phyloP scores from a whole-genome alignment of 2,888 invertebrate species.

The Shargacucullia verbasci region DNA sequence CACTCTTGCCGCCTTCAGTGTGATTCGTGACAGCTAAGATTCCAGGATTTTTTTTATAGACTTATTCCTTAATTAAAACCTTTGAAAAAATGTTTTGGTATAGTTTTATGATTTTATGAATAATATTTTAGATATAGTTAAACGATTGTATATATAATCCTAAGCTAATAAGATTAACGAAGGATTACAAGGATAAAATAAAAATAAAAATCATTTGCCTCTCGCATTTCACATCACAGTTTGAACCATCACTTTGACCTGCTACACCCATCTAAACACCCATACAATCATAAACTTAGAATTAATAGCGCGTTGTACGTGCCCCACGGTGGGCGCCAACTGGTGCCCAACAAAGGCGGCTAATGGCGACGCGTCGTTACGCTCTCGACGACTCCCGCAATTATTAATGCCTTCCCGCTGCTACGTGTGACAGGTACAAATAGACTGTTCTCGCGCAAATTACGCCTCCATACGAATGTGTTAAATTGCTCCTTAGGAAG shows the following conservation, averaged over 20 bases:
- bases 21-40: constrained; percentile 21
- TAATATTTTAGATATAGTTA: too few species aligned
- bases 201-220: too few species aligned
- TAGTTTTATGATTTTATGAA: too few species aligned
- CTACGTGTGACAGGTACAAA: constrained; percentile 51
- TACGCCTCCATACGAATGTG: constrained; percentile 13
- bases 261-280: constrained; percentile 8
- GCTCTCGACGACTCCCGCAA: constrained; percentile 62
- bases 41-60: constrained; percentile 16
- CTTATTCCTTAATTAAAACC: constrained; percentile 32
- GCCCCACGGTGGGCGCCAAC: constrained; percentile 75
- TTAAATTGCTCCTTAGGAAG: constrained; percentile 12
- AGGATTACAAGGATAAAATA: too few species aligned
- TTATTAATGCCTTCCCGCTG: constrained; percentile 45
- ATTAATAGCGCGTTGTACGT: constrained; percentile 45
- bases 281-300: constrained; percentile 41
- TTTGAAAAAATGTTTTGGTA: too few species aligned
- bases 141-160: too few species aligned
- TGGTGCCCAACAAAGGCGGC: constrained; percentile 70
- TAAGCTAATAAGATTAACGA: too few species aligned
- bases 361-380: constrained; percentile 80
- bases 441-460: constrained; percentile 41
- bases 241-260: constrained; percentile 6
- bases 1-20: constrained; percentile 38
- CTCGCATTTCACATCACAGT: too few species aligned